Percentiles rank a stretch among this genome's conserved stretches.
Conservation (phyloP, 2,113 vertebrate genomes). For the Anoura caudifer region DNA sequence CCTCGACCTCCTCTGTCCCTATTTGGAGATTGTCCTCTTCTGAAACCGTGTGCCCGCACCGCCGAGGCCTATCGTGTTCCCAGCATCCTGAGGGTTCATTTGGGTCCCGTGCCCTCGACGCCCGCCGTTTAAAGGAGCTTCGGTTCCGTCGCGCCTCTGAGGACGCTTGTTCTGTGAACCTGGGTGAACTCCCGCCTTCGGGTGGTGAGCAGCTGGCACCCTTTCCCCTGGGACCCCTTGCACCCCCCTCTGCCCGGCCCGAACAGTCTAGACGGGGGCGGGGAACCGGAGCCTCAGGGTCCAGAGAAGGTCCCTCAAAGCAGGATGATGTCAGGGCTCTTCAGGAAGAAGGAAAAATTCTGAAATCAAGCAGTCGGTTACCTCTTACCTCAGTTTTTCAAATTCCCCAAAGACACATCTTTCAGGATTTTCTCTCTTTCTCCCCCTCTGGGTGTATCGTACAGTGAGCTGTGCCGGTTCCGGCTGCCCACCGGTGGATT, state of each 20-base stretch:
- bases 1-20: background rate
- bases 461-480: accelerated
- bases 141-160: accelerated
- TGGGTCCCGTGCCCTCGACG: accelerated
- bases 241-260: background rate
- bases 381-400: background rate
- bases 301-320: background rate
- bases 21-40: background rate
- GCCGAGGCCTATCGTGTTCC: accelerated
- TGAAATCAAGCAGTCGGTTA: background rate
- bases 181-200: background rate
- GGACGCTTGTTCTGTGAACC: background rate
- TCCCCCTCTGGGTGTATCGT: background rate
- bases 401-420: background rate
- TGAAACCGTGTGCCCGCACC: accelerated
- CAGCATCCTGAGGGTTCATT: accelerated
- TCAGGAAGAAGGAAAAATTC: accelerated
- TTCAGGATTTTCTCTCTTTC: background rate
- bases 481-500: accelerated
- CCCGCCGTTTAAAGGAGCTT: background rate
- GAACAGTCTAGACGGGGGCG: accelerated
- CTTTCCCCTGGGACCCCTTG: background rate
- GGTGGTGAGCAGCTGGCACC: background rate
- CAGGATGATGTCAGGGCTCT: background rate
- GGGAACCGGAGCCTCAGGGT: background rate